Evolutionary conservation across 2,113 vertebrate species (phyloP), one percentile per base, ranked within the genome.

Genomic region (Spea multiplicata): DNA sequence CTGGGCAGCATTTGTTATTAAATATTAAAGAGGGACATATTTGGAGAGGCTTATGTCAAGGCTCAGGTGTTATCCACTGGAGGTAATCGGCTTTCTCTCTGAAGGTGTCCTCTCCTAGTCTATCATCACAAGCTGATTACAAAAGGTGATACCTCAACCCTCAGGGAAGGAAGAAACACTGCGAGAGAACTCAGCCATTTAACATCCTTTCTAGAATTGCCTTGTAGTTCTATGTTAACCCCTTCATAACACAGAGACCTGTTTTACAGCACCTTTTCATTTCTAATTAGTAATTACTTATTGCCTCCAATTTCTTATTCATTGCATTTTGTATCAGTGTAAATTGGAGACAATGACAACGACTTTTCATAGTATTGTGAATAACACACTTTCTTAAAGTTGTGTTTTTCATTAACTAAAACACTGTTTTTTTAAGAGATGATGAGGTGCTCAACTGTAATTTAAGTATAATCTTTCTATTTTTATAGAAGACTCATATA

Each of bases 21-120:
- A 80, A 73, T 80, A 80, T 80, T 80, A 73, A 80, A 59, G 77
- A 80, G 77, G 62, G 61, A 80, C 77, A 80, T 80, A 73, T 80
- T 73, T 66, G 69, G 59, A 73, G 70, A 80, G 77, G 77, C 70
- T 80, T 80, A 72, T 80, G 71, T 73, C 70, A 80, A 73, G 77
- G 77, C 77, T 80, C 77, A 73, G 62, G 77, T 80, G 77, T 80
- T 80, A 80, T 71, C 71, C 52, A 47, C 53, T 80, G 77, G 77
- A 73, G 77, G 17, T 80, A 80, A 80, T 80, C 77, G 14, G 77
- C 77, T 80, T 80, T 73, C 77, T 73, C 77, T 73, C 70, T 67
- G 76, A 79, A 79, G 76, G 77, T 80, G 77, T 80, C 77, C 77
- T 80, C 77, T 80, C 49, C 17, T 53, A 52, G 69, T 79, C 76